Base-by-base conservation (phyloP, 1,140 invertebrate genomes). In the Tenebrio molitor region DNA sequence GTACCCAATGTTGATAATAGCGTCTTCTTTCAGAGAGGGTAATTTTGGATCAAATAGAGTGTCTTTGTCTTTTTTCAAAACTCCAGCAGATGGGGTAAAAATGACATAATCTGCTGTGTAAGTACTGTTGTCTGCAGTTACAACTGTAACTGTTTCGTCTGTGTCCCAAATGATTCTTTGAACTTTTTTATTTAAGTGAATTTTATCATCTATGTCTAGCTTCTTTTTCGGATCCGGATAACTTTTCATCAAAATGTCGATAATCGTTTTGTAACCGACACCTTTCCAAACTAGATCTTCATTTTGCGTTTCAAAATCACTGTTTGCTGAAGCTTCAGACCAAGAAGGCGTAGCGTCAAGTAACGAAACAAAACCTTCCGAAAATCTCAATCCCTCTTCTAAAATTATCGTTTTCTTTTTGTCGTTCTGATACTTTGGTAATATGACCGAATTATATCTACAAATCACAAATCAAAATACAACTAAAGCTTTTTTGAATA, bases 61-160 rank as follows among this genome's bases (percentile, higher is more conserved):
- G 2, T 76, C 64, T 76, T 89, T 83, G 74, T 84, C 84, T 64
- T 89, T 86, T 81, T 92, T 92, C 1, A 93, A 78, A 8, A 93
- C 91, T 3, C 90, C 91, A 36, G 93, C 64, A 0, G 91, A 90
- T 0, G 89, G 83, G 0, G 91, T 92, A 12, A 91, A 86, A 63
- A 93, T 90, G 0, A 91, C 88, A 81, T 90, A 88, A 78, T 90
- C 89, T 7, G 89, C 88, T 1, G 82, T 76, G 71, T 88, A 88
- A 0, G 83, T 58, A 36, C 85, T 83, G 0, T 88, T 89, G 75
- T 91, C 88, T 46, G 82, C 84, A 72, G 74, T 74, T 12, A 15
- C 39, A 12, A 81, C 53, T 16, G 15, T 70, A 0, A 78, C 72
- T 21, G 39, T 34, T 14, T 69, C 33, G 82, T 77, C 91, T 6